Evolutionary conservation across 2,888 invertebrate species (phyloP).

Genomic region (Masnerella sp.): DNA sequence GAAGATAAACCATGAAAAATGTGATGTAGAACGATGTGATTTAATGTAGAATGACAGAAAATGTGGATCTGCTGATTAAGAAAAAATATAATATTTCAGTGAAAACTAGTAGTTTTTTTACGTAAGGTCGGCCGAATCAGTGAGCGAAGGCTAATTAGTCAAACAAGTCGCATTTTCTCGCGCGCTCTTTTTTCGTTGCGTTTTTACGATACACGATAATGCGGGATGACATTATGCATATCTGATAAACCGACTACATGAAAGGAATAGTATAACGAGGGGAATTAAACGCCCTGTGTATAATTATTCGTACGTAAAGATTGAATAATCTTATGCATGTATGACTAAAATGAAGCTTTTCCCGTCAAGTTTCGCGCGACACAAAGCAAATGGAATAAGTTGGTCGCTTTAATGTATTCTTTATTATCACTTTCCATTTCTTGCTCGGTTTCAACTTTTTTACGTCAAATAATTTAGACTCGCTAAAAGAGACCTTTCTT

Average conservation of each 20-base stretch:
- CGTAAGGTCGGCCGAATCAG: constrained; percentile 24
- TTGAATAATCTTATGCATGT: constrained; percentile 41
- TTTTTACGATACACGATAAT: constrained; percentile 44
- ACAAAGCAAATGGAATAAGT: constrained; percentile 19
- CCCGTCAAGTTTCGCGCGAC: constrained; percentile 17
- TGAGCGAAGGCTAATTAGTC: constrained; percentile 37
- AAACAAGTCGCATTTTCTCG: constrained; percentile 13
- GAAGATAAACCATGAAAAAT: too few relatives aligned
- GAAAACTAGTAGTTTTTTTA: too few relatives aligned
- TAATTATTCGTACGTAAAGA: constrained; percentile 41
- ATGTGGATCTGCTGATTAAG: too few relatives aligned
- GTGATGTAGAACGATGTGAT: too few relatives aligned
- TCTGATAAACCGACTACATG: constrained; percentile 34
- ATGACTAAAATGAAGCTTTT: constrained; percentile 26
- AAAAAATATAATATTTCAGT: too few relatives aligned
- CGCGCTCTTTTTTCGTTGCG: constrained; percentile 1
- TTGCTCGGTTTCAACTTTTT: too few relatives aligned
- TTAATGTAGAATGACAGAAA: too few relatives aligned
- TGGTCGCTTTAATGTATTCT: constrained; percentile 15
- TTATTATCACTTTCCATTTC: constrained; percentile 17
- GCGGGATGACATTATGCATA: constrained; percentile 43
- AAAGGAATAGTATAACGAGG: constrained; percentile 39
- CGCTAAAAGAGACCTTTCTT: too few relatives aligned
- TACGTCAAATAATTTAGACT: too few relatives aligned
- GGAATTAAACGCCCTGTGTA: constrained; percentile 20